Conservation (phyloP, 2,797 vertebrate species). For the Atherinosoma microstoma region DNA sequence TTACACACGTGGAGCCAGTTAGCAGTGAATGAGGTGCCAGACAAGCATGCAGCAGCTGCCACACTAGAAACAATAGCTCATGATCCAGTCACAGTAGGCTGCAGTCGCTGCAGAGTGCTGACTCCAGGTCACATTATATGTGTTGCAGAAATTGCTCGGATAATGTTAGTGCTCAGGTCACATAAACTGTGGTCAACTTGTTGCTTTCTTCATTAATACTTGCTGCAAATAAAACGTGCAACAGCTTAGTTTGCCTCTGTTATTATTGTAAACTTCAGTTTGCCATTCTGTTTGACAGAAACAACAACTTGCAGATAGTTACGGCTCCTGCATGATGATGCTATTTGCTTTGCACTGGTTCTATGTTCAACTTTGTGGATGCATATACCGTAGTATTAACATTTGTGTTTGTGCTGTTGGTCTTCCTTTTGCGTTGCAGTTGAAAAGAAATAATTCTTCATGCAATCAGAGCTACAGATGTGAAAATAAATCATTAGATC, state of each 20-base stretch:
- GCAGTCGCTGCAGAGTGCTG: constrained; percentile 30
- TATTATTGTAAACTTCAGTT: not conserved
- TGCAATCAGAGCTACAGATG: not conserved
- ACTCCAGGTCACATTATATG: constrained; percentile 48
- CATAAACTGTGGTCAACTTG: constrained; percentile 9
- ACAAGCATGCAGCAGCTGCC: constrained; percentile 78
- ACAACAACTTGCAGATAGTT: not conserved
- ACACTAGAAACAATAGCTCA: constrained; percentile 64
- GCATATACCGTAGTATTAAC: not conserved
- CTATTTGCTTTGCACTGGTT: not conserved
- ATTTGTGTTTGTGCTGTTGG: not conserved
- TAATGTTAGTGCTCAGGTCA: constrained; percentile 18
- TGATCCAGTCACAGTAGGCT: constrained; percentile 65
- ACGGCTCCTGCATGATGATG: not conserved
- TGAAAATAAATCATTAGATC: not conserved
- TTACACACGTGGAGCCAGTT: constrained; percentile 82
- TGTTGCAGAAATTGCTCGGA: constrained; percentile 22
- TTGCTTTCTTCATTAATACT: not conserved
- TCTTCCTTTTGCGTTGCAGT: not conserved
- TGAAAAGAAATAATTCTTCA: not conserved
- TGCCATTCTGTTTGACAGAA: not conserved
- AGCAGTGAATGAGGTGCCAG: constrained; percentile 82
- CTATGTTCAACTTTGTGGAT: not conserved
- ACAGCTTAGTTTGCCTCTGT: not conserved
- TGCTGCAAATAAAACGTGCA: not conserved